Evolutionary conservation across 2,888 invertebrate genomes (phyloP), one percentile per base, ranked within the genome.

Genomic region (Euzophera pinguis): DNA sequence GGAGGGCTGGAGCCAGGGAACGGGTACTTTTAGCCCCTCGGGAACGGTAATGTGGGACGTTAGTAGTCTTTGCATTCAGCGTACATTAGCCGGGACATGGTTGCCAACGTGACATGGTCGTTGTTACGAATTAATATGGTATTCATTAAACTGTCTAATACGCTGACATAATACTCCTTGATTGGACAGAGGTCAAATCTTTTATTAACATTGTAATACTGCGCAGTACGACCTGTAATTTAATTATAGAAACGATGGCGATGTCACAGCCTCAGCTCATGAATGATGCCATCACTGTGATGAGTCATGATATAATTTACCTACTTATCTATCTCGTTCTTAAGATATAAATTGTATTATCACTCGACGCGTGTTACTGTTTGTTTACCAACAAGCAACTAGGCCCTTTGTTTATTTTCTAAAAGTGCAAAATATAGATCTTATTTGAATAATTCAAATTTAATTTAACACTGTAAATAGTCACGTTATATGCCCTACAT

Each of bases 41-140:
- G 76, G 83, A 75, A 61, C 62, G 65, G 71, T 79, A 79, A 79
- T 74, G 69, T 72, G 67, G 73, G 73, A 71, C 69, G 73, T 76
- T 71, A 70, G 73, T 73, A 78, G 78, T 76, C 76, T 79, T 75
- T 76, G 74, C 78, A 79, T 81, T 79, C 81, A 75, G 73, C 73
- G 70, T 77, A 73, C 82, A 84, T 85, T 84, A 81, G 73, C 69
- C 61, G 65, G 73, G 71, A 70, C 70, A 67, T 58, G 68, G 56
- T 56, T 62, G 61, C 61, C 60, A 64, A 75, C 73, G 71, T 73
- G 73, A 67, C 73, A 60, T 63, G 67, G 63, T 61, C 63, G 61
- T 55, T 62, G 61, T 63, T 64, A 49, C 57, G 58, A 64, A 62
- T 71, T 70, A 73, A 69, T 67, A 22, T 22, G 22, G 63, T 66